phyloP scores from a whole-genome alignment of 2,797 vertebrate genomes.

The Betta splendens region DNA sequence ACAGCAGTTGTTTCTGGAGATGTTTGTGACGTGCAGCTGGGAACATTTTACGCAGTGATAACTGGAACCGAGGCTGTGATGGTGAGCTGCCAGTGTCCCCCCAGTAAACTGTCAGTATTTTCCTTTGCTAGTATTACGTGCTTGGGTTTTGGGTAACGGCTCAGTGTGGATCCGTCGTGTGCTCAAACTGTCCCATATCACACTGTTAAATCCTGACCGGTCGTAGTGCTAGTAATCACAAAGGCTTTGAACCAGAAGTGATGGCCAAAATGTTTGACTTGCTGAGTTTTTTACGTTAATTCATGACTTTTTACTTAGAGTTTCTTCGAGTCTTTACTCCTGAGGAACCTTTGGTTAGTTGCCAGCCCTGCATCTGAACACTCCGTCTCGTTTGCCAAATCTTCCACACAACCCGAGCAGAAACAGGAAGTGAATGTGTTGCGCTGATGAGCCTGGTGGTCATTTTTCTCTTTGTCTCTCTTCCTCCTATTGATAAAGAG shows the following conservation, averaged over 20 bases:
- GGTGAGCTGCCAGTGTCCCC: slow-evolving; percentile 8
- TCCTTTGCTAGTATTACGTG: slow-evolving; percentile 1
- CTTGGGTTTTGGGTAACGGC: slow-evolving; percentile 19
- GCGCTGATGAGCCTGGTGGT: background rate
- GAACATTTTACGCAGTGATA: slow-evolving; percentile 28
- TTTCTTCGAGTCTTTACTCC: background rate
- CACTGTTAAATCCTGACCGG: slow-evolving; percentile 1
- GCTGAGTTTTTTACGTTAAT: slow-evolving; percentile 16
- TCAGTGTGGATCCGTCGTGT: slow-evolving; percentile 2
- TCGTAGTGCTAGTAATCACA: background rate
- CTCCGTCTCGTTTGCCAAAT: slow-evolving; percentile 29
- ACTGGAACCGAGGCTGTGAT: slow-evolving; percentile 40
- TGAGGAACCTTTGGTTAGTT: background rate
- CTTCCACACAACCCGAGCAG: slow-evolving; percentile 3
- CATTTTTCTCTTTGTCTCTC: slow-evolving; percentile 3
- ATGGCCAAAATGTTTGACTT: background rate
- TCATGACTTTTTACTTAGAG: slow-evolving; percentile 8
- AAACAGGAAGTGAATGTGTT: slow-evolving; percentile 4
- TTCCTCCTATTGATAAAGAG: slow-evolving; percentile 8
- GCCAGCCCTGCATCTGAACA: slow-evolving; percentile 18
- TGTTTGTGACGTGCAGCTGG: slow-evolving; percentile 19
- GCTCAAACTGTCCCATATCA: slow-evolving; percentile 22
- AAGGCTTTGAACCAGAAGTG: slow-evolving; percentile 8
- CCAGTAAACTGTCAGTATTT: slow-evolving; percentile 45
- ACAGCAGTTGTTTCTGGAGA: slow-evolving; percentile 28